A percentile compares a stretch with the other conserved stretches of the same genome.
These are phyloP conservation scores for Ennomos quercinarius DNA, from an alignment of 2,888 invertebrate genomes.

Conservation along the genomic window DNA sequence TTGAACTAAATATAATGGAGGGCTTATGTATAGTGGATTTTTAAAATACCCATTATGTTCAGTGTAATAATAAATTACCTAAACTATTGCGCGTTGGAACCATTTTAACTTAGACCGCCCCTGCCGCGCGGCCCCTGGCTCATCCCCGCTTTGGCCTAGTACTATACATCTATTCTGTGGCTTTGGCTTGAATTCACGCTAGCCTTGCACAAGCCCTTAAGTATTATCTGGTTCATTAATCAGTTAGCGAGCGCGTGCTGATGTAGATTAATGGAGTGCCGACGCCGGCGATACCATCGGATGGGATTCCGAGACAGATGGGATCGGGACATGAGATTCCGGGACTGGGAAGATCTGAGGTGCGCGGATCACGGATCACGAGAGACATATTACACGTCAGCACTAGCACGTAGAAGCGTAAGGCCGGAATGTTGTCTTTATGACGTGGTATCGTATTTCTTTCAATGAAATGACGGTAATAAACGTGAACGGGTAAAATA, in stretches of 20 bases:
- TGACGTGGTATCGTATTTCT: conserved; percentile 15
- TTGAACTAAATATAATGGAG: no score
- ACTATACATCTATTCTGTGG: no score
- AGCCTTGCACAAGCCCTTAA: no score
- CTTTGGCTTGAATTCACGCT: no score
- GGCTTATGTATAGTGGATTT: no score
- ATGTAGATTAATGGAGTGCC: conserved; percentile 84
- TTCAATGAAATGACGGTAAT: conserved; percentile 11
- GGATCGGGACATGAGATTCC: conserved; percentile 54
- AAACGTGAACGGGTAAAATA: conserved; percentile 1
- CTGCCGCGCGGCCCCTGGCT: no score
- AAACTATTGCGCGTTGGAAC: no score
- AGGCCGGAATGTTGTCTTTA: neutral
- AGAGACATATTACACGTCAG: conserved; percentile 27
- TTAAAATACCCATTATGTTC: no score
- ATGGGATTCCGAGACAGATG: conserved; percentile 72
- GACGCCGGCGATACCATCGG: conserved; percentile 73
- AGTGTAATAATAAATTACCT: no score
- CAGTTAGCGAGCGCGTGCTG: conserved; percentile 79
- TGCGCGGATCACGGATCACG: conserved; percentile 32
- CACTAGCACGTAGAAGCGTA: conserved; percentile 13
- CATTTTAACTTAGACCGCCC: no score
- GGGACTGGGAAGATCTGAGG: conserved; percentile 20
- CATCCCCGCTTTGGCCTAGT: no score
- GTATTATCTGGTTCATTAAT: conserved; percentile 83